These are phyloP conservation scores for Alca torda DNA, from an alignment of 2,797 vertebrate species.

Conservation along the genomic window DNA sequence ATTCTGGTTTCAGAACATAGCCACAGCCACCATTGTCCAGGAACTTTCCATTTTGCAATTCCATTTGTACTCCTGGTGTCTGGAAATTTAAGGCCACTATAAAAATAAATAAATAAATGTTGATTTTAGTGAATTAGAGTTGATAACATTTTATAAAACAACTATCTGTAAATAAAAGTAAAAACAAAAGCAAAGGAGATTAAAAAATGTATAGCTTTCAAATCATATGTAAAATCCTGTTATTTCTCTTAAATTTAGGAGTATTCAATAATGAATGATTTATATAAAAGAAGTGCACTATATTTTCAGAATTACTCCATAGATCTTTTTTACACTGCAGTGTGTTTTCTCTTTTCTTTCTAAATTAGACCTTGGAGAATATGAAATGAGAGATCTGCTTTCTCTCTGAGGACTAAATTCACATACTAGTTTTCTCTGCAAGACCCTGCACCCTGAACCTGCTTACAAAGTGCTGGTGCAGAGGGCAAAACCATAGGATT, in stretches of 20 bases:
- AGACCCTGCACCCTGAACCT: not conserved
- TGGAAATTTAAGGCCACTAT: slow-evolving; percentile 92
- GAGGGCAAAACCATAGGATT: not conserved
- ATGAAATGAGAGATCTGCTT: not conserved
- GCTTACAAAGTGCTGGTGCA: not conserved
- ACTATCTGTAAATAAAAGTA: not conserved
- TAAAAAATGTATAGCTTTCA: not conserved
- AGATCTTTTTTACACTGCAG: not conserved
- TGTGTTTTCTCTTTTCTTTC: not conserved
- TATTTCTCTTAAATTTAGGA: not conserved
- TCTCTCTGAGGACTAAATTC: not conserved
- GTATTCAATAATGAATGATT: not conserved
- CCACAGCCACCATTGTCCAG: slow-evolving; percentile 89
- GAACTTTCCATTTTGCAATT: slow-evolving; percentile 88
- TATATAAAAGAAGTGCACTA: not conserved
- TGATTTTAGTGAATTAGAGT: not conserved
- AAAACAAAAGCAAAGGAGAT: not conserved
- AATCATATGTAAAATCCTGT: not conserved
- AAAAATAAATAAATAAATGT: slow-evolving; percentile 10
- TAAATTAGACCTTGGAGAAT: not conserved
- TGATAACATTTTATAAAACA: not conserved
- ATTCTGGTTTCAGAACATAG: slow-evolving; percentile 84
- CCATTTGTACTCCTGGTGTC: slow-evolving; percentile 82
- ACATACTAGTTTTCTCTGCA: not conserved
- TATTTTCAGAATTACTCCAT: not conserved